Evolutionary conservation across 2,888 invertebrate genomes (phyloP).

Genomic region (Scaptomyza tumidula): DNA sequence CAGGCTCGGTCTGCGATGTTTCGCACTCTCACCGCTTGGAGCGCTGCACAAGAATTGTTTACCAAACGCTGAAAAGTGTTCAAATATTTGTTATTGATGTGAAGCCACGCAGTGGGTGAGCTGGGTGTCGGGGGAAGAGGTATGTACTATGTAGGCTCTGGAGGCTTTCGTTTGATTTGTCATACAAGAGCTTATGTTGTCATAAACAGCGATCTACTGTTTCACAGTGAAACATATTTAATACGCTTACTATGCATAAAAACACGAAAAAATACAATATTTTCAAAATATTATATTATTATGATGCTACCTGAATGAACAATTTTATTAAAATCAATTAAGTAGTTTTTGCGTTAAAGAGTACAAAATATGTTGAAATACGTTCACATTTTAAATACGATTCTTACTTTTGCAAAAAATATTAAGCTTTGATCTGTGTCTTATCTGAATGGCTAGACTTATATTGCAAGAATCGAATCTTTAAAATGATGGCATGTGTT

Average conservation of each 20-base stretch:
- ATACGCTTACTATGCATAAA: no score
- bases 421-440: no score
- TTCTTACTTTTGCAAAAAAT: no score
- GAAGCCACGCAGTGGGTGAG: constrained; percentile 2
- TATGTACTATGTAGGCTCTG: constrained; percentile 1
- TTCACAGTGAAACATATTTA: neutral
- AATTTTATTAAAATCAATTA: no score
- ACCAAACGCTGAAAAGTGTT: constrained; percentile 61
- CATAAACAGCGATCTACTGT: constrained; percentile 25
- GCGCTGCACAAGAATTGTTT: constrained; percentile 58
- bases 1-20: constrained; percentile 17
- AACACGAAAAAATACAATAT: no score
- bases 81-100: constrained; percentile 66
- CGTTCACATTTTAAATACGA: no score
- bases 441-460: no score
- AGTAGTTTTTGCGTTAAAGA: no score
- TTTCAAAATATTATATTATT: no score
- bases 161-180: constrained; percentile 18
- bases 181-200: constrained; percentile 65
- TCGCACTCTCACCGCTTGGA: constrained; percentile 36
- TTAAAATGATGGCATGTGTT: neutral
- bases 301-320: no score
- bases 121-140: constrained; percentile 2
- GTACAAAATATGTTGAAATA: no score
- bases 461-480: no score